A percentile compares a stretch with the other conserved stretches of the same genome.
Conservation (phyloP, 2,888 invertebrate species). For the Punctoribates punctum region DNA sequence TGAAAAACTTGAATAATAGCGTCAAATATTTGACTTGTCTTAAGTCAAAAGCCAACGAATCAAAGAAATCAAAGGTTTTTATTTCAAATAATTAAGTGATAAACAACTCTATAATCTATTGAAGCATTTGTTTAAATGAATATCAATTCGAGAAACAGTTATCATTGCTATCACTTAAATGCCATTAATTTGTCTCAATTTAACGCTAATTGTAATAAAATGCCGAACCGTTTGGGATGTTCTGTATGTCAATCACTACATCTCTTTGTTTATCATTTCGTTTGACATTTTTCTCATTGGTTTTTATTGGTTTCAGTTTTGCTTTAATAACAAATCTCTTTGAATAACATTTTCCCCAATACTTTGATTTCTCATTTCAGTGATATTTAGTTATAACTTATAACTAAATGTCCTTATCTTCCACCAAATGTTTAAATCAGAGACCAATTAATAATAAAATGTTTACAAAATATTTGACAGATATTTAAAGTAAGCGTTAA, state of each 20-base stretch:
- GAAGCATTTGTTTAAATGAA: background rate
- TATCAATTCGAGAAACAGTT: background rate
- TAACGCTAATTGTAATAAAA: constrained; percentile 15
- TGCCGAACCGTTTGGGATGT: constrained; percentile 27
- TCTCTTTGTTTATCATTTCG: background rate
- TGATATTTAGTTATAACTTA: too few species aligned
- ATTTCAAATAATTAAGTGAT: constrained; percentile 15
- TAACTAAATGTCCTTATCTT: too few species aligned
- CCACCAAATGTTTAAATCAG: too few species aligned
- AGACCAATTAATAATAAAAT: background rate
- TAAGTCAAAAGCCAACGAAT: background rate
- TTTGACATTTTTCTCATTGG: background rate
- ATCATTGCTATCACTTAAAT: constrained; percentile 24
- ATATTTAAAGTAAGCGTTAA: constrained; percentile 25
- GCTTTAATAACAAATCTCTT: too few species aligned
- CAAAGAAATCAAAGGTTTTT: constrained; percentile 33
- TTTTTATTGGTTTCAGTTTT: too few species aligned
- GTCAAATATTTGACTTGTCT: constrained; percentile 42
- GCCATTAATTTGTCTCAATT: constrained; percentile 11
- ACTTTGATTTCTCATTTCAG: too few species aligned
- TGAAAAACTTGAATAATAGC: background rate
- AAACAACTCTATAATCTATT: background rate
- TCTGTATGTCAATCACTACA: constrained; percentile 19
- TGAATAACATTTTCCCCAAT: too few species aligned
- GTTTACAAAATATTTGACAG: background rate